Base-by-base conservation (phyloP, 2,797 vertebrate species). In the Nyctalus aviator region DNA sequence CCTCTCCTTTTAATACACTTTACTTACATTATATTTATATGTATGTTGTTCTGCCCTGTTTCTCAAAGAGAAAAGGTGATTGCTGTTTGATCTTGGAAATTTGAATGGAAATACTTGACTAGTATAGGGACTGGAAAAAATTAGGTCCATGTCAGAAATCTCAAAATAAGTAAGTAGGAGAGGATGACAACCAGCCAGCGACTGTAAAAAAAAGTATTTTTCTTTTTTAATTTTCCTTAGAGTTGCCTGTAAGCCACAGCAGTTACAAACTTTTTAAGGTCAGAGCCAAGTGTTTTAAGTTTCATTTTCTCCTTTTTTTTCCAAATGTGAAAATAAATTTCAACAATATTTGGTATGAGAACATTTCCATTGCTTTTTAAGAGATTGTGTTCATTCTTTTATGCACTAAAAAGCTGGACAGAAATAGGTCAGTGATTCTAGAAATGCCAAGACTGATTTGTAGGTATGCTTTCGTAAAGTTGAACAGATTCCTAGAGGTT, bases 401-500 rank as follows among this genome's bases (percentile, higher is more conserved):
- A 21, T 72, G 55, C 21, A 37, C 66, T 85, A 81, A 59, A 20
- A 91, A 84, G 17, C 20, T 69, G 69, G 72, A 82, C 48, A 79
- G 48, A 88, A 94, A 53, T 84, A 37, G 73, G 32, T 77, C 85
- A 66, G 25, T 94, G 88, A 78, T 88, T 93, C 35, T 73, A 48
- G 46, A 88, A 88, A 59, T 46, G n/a, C 25, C 18, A 27, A 84
- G 76, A 44, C 72, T 91, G 69, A 88, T 88, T 85, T 78, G 72
- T 84, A 82, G 73, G 9, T 23, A 37, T 55, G 27, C 32, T 83
- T 86, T 88, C 69, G 84, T 75, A 79, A 75, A 90, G 69, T 46
- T 83, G 90, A 79, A 59, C 41, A 57, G 71, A 89, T 94, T 96
- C 85, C 88, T 97, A 66, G 69, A 94, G 85, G 57, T 93, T 90